Percentiles rank a stretch among this genome's conserved stretches.
Conservation (phyloP, 2,113 vertebrate genomes). For the Opisthocomus hoazin region DNA sequence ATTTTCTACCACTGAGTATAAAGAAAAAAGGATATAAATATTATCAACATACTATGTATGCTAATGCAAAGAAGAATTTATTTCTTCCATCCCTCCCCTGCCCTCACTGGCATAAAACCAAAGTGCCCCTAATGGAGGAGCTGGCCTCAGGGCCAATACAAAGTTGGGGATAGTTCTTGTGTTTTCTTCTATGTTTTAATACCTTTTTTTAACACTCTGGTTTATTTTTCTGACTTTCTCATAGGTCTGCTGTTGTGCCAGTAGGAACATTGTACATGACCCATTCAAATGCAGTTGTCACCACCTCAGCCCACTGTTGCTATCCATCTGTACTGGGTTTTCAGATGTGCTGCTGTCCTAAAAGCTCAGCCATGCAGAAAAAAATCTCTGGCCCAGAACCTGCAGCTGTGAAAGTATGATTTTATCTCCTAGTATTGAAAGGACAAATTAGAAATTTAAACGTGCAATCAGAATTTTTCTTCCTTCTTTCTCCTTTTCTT, state of each 20-base stretch:
- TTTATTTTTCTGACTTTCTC: background rate
- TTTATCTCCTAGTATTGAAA: background rate
- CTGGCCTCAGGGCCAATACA: background rate
- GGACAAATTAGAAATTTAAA: background rate
- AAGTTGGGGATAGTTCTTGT: background rate
- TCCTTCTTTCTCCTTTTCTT: background rate
- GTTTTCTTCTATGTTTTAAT: background rate
- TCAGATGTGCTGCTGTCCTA: background rate
- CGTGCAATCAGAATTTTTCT: background rate
- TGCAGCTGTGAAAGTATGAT: background rate
- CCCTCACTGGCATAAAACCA: background rate
- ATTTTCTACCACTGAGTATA: background rate
- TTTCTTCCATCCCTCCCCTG: background rate
- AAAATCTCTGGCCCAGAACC: background rate
- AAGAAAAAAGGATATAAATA: background rate
- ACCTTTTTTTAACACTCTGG: background rate
- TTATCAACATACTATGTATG: background rate
- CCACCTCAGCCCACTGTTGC: background rate
- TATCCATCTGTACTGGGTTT: background rate
- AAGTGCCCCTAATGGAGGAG: background rate
- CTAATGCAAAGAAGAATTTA: background rate
- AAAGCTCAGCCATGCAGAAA: background rate
- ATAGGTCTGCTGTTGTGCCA: background rate
- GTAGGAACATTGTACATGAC: background rate
- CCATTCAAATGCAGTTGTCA: background rate